Evolutionary conservation across 2,113 vertebrate genomes (phyloP), one percentile per base, ranked within the genome.

Genomic region (Pandion haliaetus): DNA sequence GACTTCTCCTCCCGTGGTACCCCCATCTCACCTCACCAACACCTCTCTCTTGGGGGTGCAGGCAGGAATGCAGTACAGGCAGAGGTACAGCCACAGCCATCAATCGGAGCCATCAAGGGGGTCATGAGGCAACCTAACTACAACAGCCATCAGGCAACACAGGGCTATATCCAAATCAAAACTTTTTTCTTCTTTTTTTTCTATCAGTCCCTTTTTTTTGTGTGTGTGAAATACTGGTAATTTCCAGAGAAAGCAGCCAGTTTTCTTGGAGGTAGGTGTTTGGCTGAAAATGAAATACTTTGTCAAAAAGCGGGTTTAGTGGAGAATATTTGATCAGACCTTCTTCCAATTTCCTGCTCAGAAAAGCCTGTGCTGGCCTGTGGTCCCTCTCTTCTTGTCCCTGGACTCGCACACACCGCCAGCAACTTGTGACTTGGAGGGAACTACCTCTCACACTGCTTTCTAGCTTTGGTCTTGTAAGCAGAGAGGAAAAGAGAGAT

Each of bases 331-430:
- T 66, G 62, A 76, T 5, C 23, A 73, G 25, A 32, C 17, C 25
- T 52, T 44, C 29, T 77, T 88, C n/a, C 62, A 50, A 38, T 24
- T 50, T 52, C 21, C 62, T 63, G 12, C 47, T 72, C 59, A 74
- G 38, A 74, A 86, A 83, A 84, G 40, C 8, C 19, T 47, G 10
- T 34, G n/a, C n/a, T 50, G 70, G 59, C 16, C 49, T 38, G n/a
- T 29, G 15, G 24, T 17, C 14, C 52, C 38, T 21, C 65, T 62
- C 44, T 45, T 24, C 49, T 57, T 28, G 18, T 7, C 66, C 28
- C 54, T 42, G 34, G 44, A 40, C 31, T 77, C 5, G 2, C 12
- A 52, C 7, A 11, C 0, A 2, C 34, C 2, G 0, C 31, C 90
- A 72, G 32, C 17, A 71, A 76, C 69, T 70, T 54, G 54, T 62